A percentile compares a stretch with the other conserved stretches of the same genome.
These are phyloP conservation scores for Drosophila orosa DNA, from an alignment of 1,140 invertebrate genomes.

Conservation along the genomic window DNA sequence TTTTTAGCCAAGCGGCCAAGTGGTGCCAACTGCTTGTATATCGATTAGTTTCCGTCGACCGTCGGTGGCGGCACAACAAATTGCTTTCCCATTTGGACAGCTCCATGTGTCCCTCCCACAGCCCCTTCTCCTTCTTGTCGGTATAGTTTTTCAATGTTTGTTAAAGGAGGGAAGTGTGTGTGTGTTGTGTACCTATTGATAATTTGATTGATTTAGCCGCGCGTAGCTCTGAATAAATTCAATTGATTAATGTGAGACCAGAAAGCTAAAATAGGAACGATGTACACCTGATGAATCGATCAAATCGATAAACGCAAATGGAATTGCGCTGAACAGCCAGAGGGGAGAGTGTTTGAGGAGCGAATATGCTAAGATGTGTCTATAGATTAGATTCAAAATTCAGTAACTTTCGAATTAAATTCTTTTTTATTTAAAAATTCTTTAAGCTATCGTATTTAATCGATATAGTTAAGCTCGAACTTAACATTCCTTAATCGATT, in stretches of 20 bases:
- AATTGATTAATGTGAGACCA: conserved; percentile 40
- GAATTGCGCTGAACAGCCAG: too few species aligned
- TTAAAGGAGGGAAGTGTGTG: neutral
- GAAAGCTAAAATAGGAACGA: neutral
- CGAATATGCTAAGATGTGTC: neutral
- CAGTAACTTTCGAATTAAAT: neutral
- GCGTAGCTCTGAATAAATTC: conserved; percentile 26
- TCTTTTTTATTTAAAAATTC: too few species aligned
- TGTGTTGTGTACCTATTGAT: conserved; percentile 21
- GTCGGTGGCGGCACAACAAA: conserved; percentile 47
- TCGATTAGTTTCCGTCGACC: conserved; percentile 56
- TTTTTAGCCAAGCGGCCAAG: conserved; percentile 19
- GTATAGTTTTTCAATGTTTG: conserved; percentile 32
- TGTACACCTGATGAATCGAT: conserved; percentile 21
- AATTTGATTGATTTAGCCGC: conserved; percentile 59
- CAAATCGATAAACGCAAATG: conserved; percentile 22
- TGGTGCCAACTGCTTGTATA: conserved; percentile 63
- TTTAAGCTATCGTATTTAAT: neutral
- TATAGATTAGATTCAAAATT: neutral
- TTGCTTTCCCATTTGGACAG: conserved; percentile 56
- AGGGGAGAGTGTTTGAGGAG: neutral
- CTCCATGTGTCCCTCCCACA: conserved; percentile 25
- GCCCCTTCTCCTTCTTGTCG: neutral
- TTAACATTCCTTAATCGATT: too few species aligned
- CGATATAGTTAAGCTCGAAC: neutral